Evolutionary conservation across 2,113 vertebrate species (phyloP).

Genomic region (Tupaia chinensis): DNA sequence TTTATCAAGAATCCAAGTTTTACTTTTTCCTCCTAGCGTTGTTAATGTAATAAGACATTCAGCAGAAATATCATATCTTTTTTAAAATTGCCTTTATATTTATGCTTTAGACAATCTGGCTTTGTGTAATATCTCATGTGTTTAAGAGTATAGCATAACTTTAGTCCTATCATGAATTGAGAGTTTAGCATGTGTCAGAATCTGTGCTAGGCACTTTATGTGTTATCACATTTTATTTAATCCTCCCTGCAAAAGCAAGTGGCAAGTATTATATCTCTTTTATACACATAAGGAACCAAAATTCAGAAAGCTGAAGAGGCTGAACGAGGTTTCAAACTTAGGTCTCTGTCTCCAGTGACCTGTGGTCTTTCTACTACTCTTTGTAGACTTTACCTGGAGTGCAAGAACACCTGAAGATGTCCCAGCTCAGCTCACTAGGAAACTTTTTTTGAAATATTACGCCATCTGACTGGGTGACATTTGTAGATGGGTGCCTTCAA

Average conservation of each 20-base stretch:
- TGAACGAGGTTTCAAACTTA: not conserved
- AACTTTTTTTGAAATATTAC: not conserved
- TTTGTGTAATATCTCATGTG: not conserved
- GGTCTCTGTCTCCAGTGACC: not conserved
- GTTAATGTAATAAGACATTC: slow-evolving; percentile 37
- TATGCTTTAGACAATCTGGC: not conserved
- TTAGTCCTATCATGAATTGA: not conserved
- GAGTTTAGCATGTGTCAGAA: not conserved
- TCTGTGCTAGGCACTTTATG: not conserved
- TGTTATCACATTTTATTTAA: not conserved
- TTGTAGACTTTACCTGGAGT: not conserved
- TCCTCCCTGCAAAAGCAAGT: not conserved
- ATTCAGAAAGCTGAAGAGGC: not conserved
- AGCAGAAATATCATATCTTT: slow-evolving; percentile 24
- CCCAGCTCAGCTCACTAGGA: not conserved
- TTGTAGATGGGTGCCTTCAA: not conserved
- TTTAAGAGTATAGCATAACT: not conserved
- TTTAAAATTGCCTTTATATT: not conserved
- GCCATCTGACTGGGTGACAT: not conserved
- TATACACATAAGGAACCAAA: not conserved
- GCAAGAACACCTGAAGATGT: not conserved
- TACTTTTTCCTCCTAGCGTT: slow-evolving; percentile 25
- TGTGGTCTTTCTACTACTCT: not conserved
- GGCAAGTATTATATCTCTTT: not conserved
- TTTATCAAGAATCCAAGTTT: slow-evolving; percentile 63